Conservation (phyloP, 2,888 invertebrate species). For the Drosophila yooni region DNA sequence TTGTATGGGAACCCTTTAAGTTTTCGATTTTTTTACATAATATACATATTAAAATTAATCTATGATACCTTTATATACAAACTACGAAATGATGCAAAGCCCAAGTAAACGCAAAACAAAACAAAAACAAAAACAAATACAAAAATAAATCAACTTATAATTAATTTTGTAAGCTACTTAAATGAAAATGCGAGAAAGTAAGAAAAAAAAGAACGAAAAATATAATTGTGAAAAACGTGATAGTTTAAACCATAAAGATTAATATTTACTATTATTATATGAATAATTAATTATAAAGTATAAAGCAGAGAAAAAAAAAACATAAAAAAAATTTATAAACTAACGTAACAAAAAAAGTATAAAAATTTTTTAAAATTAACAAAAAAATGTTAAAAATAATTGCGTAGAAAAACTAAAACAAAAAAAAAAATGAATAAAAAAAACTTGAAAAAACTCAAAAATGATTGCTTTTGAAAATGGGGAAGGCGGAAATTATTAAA, state of each 20-base stretch:
- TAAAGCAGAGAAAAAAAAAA: slow-evolving; percentile 57
- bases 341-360: slow-evolving; percentile 76
- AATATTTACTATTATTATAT: slow-evolving; percentile 80
- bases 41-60: slow-evolving; percentile 51
- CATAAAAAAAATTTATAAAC: slow-evolving; percentile 61
- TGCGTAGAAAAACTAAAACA: slow-evolving; percentile 76
- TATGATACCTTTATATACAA: slow-evolving; percentile 53
- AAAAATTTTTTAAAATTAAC: slow-evolving; percentile 71
- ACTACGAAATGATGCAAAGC: slow-evolving; percentile 38
- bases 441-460: slow-evolving; percentile 74
- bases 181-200: slow-evolving; percentile 62
- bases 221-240: slow-evolving; percentile 78
- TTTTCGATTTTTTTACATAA: slow-evolving; percentile 50
- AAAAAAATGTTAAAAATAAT: slow-evolving; percentile 78
- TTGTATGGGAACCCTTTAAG: slow-evolving; percentile 58
- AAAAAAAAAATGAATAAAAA: slow-evolving; percentile 79
- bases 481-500: too few species aligned
- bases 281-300: slow-evolving; percentile 77
- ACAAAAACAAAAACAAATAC: slow-evolving; percentile 33
- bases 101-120: slow-evolving; percentile 52
- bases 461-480: background rate
- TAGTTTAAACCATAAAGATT: slow-evolving; percentile 81
- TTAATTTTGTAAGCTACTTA: slow-evolving; percentile 75
- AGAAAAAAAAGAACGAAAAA: slow-evolving; percentile 50
- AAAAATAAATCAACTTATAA: slow-evolving; percentile 50